Evolutionary conservation across 2,113 vertebrate genomes (phyloP).

Genomic region (Ptychochromis oligacanthus): DNA sequence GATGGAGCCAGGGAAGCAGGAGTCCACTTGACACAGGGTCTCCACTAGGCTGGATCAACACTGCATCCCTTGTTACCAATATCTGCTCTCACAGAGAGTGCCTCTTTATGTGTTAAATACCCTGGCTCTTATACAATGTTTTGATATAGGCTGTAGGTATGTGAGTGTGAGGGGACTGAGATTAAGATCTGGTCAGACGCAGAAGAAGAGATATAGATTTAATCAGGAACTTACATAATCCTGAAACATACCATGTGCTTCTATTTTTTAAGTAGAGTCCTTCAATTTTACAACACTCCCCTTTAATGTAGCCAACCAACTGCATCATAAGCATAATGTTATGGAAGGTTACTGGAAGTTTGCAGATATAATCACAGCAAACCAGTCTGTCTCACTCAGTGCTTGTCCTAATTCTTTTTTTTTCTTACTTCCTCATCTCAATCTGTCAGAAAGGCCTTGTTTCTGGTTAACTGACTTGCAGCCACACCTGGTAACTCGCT

Average conservation of each 20-base stretch:
- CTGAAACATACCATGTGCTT: not conserved
- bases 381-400: conserved; percentile 36
- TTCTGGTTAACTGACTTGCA: conserved; percentile 83
- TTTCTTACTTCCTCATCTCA: conserved; percentile 51
- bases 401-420: conserved; percentile 26
- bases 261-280: not conserved
- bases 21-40: conserved; percentile 73
- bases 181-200: not conserved
- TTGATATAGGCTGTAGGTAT: conserved; percentile 31
- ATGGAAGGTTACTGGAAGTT: not conserved
- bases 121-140: conserved; percentile 48
- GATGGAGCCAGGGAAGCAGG: conserved; percentile 72
- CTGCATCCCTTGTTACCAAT: conserved; percentile 62
- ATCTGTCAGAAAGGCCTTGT: conserved; percentile 77
- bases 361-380: conserved; percentile 45
- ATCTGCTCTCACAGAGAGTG: conserved; percentile 55
- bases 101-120: conserved; percentile 60
- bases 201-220: not conserved
- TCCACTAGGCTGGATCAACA: conserved; percentile 74
- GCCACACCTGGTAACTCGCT: conserved; percentile 87
- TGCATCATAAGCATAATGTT: not conserved
- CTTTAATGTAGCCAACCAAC: not conserved
- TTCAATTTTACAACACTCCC: conserved; percentile 4
- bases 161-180: not conserved
- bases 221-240: conserved; percentile 15